These are phyloP conservation scores for Holothuria leucospilota DNA, from an alignment of 53 echinoderm and acorn worm species.

Conservation along the genomic window DNA sequence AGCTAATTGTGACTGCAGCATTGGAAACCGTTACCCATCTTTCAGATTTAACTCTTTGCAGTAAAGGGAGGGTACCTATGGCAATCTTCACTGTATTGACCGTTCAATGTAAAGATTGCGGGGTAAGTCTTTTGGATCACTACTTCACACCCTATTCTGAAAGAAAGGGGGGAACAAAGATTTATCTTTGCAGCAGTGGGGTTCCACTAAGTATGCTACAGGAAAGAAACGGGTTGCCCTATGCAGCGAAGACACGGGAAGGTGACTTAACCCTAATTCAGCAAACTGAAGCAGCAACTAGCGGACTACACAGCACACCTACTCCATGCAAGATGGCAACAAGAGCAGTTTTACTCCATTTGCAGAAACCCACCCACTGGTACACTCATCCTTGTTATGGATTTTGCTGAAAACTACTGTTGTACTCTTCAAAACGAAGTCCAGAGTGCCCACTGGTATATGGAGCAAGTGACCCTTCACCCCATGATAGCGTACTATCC, in stretches of 20 bases:
- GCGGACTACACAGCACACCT: background rate
- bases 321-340: slow-evolving; percentile 30
- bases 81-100: slow-evolving; percentile 26
- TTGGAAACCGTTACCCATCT: slow-evolving; percentile 1
- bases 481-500: slow-evolving; percentile 55
- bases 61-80: background rate
- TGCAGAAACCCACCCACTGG: background rate
- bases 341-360: background rate
- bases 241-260: background rate
- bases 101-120: background rate
- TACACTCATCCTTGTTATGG: slow-evolving; percentile 45
- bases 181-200: background rate
- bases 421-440: slow-evolving; percentile 51
- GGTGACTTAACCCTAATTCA: background rate
- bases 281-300: background rate
- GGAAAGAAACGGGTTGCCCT: slow-evolving; percentile 4
- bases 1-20: background rate
- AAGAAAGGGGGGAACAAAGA: background rate
- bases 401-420: slow-evolving; percentile 52
- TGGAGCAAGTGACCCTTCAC: slow-evolving; percentile 50
- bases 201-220: background rate
- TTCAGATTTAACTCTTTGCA: slow-evolving; percentile 42
- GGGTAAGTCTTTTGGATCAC: slow-evolving; percentile 8
- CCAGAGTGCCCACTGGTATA: slow-evolving; percentile 54
- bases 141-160: slow-evolving; percentile 10